These are phyloP conservation scores for Scelioninae gen. 1 DNA, from an alignment of 2,888 invertebrate genomes.

Conservation along the genomic window DNA sequence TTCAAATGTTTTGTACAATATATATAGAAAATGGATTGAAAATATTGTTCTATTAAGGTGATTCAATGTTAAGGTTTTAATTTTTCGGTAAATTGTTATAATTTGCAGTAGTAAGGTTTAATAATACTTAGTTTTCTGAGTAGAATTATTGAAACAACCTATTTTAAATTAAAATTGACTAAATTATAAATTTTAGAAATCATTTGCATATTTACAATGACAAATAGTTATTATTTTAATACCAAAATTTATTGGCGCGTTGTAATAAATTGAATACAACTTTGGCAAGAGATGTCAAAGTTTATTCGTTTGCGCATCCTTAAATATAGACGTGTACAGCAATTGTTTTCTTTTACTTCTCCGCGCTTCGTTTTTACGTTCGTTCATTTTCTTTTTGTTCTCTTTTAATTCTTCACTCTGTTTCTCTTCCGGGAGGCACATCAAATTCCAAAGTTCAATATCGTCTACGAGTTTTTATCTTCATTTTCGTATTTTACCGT, in stretches of 20 bases:
- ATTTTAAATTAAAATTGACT: too few species aligned
- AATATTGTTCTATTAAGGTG: too few species aligned
- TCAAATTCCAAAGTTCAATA: conserved; percentile 61
- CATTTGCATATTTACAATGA: too few species aligned
- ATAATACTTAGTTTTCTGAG: too few species aligned
- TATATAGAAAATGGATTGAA: too few species aligned
- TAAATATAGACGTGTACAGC: conserved; percentile 59
- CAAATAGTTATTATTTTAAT: not conserved
- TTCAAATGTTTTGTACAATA: too few species aligned
- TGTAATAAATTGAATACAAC: conserved; percentile 33
- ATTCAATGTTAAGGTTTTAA: too few species aligned
- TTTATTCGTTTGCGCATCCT: conserved; percentile 39
- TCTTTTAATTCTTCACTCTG: conserved; percentile 35
- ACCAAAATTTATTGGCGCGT: not conserved
- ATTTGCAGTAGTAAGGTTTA: too few species aligned
- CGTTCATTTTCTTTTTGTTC: conserved; percentile 45
- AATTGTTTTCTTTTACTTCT: conserved; percentile 55
- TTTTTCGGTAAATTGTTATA: too few species aligned
- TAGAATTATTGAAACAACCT: too few species aligned
- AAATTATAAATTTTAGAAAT: too few species aligned
- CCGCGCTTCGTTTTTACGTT: conserved; percentile 55
- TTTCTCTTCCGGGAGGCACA: conserved; percentile 54
- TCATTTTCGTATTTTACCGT: conserved; percentile 20
- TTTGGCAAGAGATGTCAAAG: conserved; percentile 50
- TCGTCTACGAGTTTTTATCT: conserved; percentile 25